Percentiles rank a stretch among this genome's conserved stretches.
These are phyloP conservation scores for Coluber constrictor DNA, from an alignment of 2,797 vertebrate species.

Conservation along the genomic window DNA sequence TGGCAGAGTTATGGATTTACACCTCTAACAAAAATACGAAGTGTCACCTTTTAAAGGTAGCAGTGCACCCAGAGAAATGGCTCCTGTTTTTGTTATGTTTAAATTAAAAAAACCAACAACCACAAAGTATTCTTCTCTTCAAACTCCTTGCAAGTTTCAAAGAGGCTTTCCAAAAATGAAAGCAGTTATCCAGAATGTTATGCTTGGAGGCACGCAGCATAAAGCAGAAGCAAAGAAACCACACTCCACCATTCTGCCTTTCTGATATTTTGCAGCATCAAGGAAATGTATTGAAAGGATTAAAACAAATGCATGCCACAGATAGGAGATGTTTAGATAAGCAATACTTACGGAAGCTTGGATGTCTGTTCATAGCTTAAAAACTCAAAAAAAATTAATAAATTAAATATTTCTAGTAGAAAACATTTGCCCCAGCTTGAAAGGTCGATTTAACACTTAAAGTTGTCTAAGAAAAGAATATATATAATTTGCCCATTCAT, in stretches of 20 bases:
- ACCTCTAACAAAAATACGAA: background rate
- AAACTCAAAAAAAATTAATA: background rate
- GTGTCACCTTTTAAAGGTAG: background rate
- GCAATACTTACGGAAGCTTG: background rate
- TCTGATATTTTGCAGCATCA: background rate
- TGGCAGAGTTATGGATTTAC: slow-evolving; percentile 14
- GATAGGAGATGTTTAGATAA: background rate
- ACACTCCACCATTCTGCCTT: background rate
- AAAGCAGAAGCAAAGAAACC: background rate
- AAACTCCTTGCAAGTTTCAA: background rate
- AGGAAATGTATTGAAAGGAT: background rate
- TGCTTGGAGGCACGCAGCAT: background rate
- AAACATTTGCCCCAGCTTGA: background rate
- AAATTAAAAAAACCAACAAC: background rate
- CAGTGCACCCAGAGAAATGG: slow-evolving; percentile 28
- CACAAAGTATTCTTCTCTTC: slow-evolving; percentile 7
- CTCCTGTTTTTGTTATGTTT: slow-evolving; percentile 30
- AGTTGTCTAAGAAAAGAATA: background rate
- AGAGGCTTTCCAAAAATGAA: background rate
- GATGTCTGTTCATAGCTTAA: background rate
- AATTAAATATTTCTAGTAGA: background rate
- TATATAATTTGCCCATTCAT: background rate
- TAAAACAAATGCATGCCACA: background rate
- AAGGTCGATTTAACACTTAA: background rate
- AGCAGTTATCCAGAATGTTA: background rate